Evolutionary conservation across 2,797 vertebrate species (phyloP).

Genomic region (Gymnodraco acuticeps): DNA sequence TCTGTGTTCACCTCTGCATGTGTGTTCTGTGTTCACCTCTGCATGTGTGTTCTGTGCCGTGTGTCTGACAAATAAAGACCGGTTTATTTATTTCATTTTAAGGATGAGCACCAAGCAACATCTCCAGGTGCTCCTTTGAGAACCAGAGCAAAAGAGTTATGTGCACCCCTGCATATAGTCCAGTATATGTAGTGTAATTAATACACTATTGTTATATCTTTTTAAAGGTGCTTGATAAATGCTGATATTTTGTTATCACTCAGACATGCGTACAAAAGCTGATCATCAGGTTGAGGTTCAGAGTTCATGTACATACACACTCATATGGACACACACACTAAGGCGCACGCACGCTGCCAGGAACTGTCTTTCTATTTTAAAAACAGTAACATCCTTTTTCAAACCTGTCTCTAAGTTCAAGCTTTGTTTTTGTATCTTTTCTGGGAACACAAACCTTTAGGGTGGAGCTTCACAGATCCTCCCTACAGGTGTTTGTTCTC

Average conservation of each 20-base stretch:
- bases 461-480: slow-evolving; percentile 26
- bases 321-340: neutral
- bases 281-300: slow-evolving; percentile 41
- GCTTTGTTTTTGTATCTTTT: neutral
- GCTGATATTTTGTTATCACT: neutral
- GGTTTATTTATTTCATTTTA: too few species aligned
- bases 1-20: too few species aligned
- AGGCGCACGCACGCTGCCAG: neutral
- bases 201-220: neutral
- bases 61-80: too few species aligned
- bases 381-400: neutral
- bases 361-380: slow-evolving; percentile 1
- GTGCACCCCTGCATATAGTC: neutral
- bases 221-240: neutral
- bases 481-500: slow-evolving; percentile 43
- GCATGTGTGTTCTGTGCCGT: too few species aligned
- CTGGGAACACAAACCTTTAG: neutral
- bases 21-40: too few species aligned
- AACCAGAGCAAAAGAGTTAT: too few species aligned
- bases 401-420: neutral
- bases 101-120: too few species aligned
- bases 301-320: slow-evolving; percentile 9
- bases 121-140: too few species aligned
- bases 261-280: slow-evolving; percentile 19
- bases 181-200: neutral